Conservation (phyloP, 2,888 invertebrate species). For the Falcaria lacertinaria region DNA sequence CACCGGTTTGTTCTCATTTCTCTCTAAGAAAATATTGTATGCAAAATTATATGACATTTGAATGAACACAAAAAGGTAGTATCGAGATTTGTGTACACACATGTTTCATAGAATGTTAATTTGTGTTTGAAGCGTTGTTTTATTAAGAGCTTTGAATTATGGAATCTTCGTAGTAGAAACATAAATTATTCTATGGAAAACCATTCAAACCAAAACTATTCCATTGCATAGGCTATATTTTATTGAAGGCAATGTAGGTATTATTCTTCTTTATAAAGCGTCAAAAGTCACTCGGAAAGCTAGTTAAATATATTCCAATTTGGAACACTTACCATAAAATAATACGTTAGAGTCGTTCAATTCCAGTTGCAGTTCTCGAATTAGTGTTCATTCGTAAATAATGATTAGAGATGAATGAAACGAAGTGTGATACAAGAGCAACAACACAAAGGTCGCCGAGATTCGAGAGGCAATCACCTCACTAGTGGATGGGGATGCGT, state of each 20-base stretch:
- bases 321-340: conserved; percentile 8
- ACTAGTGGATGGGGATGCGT: conserved; percentile 51
- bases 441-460: conserved; percentile 56
- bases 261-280: too few relatives aligned
- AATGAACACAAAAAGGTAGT: conserved; percentile 71
- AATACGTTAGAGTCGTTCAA: conserved; percentile 8
- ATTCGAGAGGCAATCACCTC: conserved; percentile 46
- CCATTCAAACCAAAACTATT: neutral
- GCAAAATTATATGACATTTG: conserved; percentile 79
- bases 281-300: too few relatives aligned
- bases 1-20: conserved; percentile 71
- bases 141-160: too few relatives aligned
- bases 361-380: conserved; percentile 32
- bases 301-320: neutral
- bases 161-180: neutral
- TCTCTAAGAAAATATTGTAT: conserved; percentile 77
- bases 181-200: neutral
- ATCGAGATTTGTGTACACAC: conserved; percentile 58
- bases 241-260: too few relatives aligned
- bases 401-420: conserved; percentile 59
- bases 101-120: conserved; percentile 33
- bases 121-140: conserved; percentile 28
- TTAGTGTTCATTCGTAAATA: conserved; percentile 38
- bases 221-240: too few relatives aligned
- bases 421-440: conserved; percentile 59